phyloP scores from a whole-genome alignment of 2,113 vertebrate species.

The Pycnonotus jocosus region DNA sequence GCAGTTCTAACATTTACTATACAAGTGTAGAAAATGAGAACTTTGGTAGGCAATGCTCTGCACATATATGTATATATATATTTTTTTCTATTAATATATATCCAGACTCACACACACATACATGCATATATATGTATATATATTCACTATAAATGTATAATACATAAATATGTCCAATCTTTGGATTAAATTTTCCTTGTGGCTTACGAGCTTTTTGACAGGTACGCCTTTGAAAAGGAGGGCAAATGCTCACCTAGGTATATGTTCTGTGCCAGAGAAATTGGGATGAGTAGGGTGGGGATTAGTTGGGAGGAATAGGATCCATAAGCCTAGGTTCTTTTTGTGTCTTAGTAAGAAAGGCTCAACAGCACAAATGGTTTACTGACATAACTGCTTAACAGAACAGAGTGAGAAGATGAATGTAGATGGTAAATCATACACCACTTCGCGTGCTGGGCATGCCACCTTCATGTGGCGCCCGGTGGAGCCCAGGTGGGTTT shows the following conservation, averaged over 20 bases:
- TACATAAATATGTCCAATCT: neutral
- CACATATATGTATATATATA: neutral
- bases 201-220: neutral
- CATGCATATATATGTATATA: no score
- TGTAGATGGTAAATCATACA: neutral
- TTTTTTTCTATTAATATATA: neutral
- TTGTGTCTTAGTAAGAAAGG: neutral
- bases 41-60: neutral
- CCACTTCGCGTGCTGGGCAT: neutral
- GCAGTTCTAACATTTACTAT: neutral
- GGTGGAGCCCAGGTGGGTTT: neutral
- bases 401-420: neutral
- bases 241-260: neutral
- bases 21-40: neutral
- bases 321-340: neutral
- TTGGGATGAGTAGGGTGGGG: accelerated
- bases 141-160: neutral
- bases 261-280: neutral
- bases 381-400: neutral
- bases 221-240: neutral
- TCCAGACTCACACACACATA: neutral
- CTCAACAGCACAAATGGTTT: neutral
- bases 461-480: neutral
- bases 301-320: neutral
- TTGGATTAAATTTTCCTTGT: neutral